phyloP scores from a whole-genome alignment of 2,888 invertebrate species.

The Noctua comes region DNA sequence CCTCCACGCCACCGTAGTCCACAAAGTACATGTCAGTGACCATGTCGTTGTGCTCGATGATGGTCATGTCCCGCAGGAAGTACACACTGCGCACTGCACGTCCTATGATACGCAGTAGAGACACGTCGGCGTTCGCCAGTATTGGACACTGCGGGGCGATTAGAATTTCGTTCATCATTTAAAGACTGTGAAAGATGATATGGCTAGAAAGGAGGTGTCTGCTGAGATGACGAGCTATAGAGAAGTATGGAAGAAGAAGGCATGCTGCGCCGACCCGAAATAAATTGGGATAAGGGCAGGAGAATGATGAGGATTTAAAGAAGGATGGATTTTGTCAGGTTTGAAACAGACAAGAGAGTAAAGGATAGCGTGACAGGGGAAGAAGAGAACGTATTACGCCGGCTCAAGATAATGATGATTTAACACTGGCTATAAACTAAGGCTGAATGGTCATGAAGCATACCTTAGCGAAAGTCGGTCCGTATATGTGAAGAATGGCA shows the following conservation, averaged over 20 bases:
- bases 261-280: neutral
- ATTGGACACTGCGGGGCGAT: conserved; percentile 78
- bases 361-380: neutral
- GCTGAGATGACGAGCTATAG: neutral
- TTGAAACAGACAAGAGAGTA: neutral
- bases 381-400: neutral
- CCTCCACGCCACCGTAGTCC: conserved; percentile 77
- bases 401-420: neutral
- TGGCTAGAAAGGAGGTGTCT: neutral
- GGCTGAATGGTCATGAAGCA: neutral
- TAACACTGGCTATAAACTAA: neutral
- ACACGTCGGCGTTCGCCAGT: conserved; percentile 76
- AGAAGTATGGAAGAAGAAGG: neutral
- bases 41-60: conserved; percentile 78
- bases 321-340: neutral
- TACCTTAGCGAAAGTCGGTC: conserved; percentile 82
- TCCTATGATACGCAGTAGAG: conserved; percentile 80
- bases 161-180: neutral
- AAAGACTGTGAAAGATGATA: neutral
- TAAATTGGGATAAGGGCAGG: neutral
- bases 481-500: conserved; percentile 82
- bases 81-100: conserved; percentile 80
- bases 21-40: conserved; percentile 79
- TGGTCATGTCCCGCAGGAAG: conserved; percentile 75
- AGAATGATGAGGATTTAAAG: neutral